Evolutionary conservation across 2,113 vertebrate species (phyloP), one percentile per base, ranked within the genome.

Genomic region (Ciconia maguari): DNA sequence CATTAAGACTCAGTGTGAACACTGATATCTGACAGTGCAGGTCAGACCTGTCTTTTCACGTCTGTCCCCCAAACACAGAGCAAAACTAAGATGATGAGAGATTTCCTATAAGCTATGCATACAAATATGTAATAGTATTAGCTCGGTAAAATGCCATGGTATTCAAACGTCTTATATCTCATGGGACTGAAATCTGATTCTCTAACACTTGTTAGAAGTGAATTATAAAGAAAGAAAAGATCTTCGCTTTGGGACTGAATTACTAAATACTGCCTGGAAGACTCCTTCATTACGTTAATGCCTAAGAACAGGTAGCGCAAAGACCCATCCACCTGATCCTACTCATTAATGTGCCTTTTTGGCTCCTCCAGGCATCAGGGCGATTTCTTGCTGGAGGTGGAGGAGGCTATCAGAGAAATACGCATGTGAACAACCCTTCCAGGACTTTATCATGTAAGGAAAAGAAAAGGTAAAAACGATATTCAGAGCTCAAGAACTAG

Each of bases 191-290:
- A 97, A 98, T 94, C 93, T 96, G 97, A 98, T 96, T 97, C 96
- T 97, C 46, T 91, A 96, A 96, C 90, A 88, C 96, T 96, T 94
- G 95, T 97, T 97, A 97, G 91, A 97, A 97, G 74, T 94, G 96
- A 98, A 97, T 97, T 97, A 96, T 87, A 96, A 95, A 95, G 96
- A 88, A 96, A 95, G 90, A 95, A 96, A 89, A 96, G 96, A 96
- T 95, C 93, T 96, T 96, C 92, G 96, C 94, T 96, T 91, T 80
- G 90, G 84, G 85, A 90, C 83, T 94, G 91, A 96, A 97, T 89
- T 80, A 80, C 84, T 97, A 79, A 93, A 85, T 41, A 61, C 57
- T 83, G 81, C 83, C 80, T 77, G 78, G 62, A 41, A 85, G 64
- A 55, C 54, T 74, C 36, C 74, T 81, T 80, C 80, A 77, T 82